Evolutionary conservation across 2,797 vertebrate genomes (phyloP), one percentile per base, ranked within the genome.

Genomic region (Graptemys geographica): DNA sequence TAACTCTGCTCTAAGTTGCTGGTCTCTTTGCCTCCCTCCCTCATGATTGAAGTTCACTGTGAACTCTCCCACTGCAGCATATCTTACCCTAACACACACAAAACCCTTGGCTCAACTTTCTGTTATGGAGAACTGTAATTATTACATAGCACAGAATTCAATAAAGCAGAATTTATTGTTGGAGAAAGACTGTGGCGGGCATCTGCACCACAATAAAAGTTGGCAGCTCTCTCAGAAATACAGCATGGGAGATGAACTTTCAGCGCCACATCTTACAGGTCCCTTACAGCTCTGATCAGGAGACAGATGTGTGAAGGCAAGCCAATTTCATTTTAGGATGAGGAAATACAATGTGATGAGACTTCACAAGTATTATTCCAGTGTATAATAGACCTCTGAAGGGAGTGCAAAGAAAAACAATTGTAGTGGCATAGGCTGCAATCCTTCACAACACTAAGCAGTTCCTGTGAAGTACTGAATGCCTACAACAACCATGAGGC

Each of bases 1-100:
- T 92, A 72, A 9, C 55, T 19, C 33, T 18, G 2, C 4, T 13
- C 41, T 1, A 1, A 15, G 18, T 79, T 83, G 11, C 52, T 65
- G 25, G 15, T 19, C 4, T 84, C 2, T 44, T 76, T 55, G 6
- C 47, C 79, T 44, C 57, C 49, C 0, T 0, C 0, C 1, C 0
- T 62, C 41, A 69, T 1, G 0, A 15, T 0, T 0, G 44, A 90
- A 57, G 16, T 18, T 81, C 31, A 1, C 8, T 11, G 52, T 0
- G 3, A 83, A 49, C 37, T 19, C n/a, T 47, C 31, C 31, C 47
- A 28, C 51, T 5, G 0, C 23, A 3, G 16, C 41, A 16, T 15
- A 8, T 11, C 27, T 78, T 1, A 0, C 33, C 1, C 0, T 6
- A 79, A n/a, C 41, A 37, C 7, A 2, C 31, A 55, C 74, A 28